Base-by-base conservation (phyloP, 1,140 invertebrate genomes). In the Sminthurides bifidus region DNA sequence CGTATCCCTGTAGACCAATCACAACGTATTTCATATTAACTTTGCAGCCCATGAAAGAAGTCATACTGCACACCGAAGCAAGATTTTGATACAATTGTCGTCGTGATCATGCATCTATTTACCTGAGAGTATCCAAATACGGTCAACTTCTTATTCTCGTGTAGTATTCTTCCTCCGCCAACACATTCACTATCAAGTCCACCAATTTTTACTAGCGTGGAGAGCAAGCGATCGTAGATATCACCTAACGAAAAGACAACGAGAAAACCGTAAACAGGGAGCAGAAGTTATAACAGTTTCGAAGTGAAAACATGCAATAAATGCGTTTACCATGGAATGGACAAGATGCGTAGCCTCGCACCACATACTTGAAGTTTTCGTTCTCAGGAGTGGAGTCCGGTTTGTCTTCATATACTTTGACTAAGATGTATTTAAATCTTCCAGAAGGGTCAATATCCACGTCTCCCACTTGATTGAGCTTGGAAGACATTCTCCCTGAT, bases 61-160 rank as follows among this genome's bases (percentile, higher is more conserved):
- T 17, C 3, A n/a, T 52, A 38, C n/a, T 45, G 43, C 43, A n/a
- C n/a, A 35, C 21, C 10, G 21, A 23, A 17, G 19, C 29, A 8
- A 50, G 19, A 12, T 30, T 17, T 44, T 44, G 24, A 41, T 3
- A 15, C 4, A 6, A 54, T 30, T 54, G 30, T 44, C 4, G 27
- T 40, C 3, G 3, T 10, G 27, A 44, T 12, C n/a, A 27, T 2
- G 0, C n/a, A 8, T 54, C 8, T 24, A 45, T 59, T 69, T 69
- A 81, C 81, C 74, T 86, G 81, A 19, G 88, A 92, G 69, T 90
- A 90, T 49, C 88, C 88, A 72, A 86, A 92, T 58, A 93, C 85
- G 65, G 82, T 77, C 44, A 93, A 79, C 67, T 87, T 89, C n/a
- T 76, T 73, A 2, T 72, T 19, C 44, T 50, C 78, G 69, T 90